Percentiles rank a stretch among this genome's conserved stretches.
Evolutionary conservation across 2,113 vertebrate genomes (phyloP).

Genomic region (Progne subis): DNA sequence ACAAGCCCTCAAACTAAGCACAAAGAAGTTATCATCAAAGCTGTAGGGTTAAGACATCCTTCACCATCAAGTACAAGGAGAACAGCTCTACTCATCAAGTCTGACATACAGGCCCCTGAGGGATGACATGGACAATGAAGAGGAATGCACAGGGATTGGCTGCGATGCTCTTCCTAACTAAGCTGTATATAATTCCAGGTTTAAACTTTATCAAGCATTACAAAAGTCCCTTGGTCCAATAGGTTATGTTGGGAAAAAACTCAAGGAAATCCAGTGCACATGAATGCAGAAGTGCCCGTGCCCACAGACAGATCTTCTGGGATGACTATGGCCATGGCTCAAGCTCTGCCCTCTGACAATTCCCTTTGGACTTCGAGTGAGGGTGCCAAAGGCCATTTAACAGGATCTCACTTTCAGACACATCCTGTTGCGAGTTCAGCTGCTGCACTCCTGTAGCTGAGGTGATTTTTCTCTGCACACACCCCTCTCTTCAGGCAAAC

Average conservation of each 20-base stretch:
- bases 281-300: background rate
- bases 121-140: background rate
- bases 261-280: background rate
- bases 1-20: background rate
- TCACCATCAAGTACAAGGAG: background rate
- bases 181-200: background rate
- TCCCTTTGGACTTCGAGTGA: background rate
- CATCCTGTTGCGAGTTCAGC: rapidly evolving
- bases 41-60: background rate
- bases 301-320: background rate
- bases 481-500: background rate
- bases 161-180: background rate
- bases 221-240: background rate
- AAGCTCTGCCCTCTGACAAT: background rate
- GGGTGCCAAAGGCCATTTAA: background rate
- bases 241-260: background rate
- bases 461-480: background rate
- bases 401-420: background rate
- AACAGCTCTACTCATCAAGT: background rate
- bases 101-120: rapidly evolving
- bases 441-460: background rate
- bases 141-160: background rate
- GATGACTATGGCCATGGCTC: background rate
- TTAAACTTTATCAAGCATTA: background rate
- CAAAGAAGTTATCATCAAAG: background rate